A percentile compares a stretch with the other conserved stretches of the same genome.
Conservation (phyloP, 2,797 vertebrate genomes). For the Tangara arthus region DNA sequence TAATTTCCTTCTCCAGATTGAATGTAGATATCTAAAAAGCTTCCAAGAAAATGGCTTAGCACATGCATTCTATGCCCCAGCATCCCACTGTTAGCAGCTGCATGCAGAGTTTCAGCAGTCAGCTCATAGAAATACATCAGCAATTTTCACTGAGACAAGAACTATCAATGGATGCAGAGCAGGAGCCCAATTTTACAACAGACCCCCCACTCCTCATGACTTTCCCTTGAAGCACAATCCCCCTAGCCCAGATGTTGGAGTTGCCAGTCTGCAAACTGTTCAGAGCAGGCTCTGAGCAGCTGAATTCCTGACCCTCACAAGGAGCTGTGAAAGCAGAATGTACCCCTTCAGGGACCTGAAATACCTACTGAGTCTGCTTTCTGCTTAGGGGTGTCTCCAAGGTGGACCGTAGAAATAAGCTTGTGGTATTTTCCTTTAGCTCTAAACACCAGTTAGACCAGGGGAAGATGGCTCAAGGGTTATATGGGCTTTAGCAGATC, state of each 20-base stretch:
- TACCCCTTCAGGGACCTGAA: neutral
- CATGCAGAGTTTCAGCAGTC: neutral
- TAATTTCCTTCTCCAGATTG: neutral
- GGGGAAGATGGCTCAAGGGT: neutral
- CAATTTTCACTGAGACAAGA: neutral
- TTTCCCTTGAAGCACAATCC: neutral
- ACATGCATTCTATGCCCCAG: neutral
- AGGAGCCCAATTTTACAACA: neutral
- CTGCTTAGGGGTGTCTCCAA: neutral
- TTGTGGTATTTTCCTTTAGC: neutral
- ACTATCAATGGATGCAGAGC: neutral
- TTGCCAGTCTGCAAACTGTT: neutral
- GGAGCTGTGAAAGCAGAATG: neutral
- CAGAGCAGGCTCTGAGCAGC: neutral
- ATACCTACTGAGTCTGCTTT: neutral
- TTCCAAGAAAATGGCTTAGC: neutral
- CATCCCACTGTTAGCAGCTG: constrained; percentile 10
- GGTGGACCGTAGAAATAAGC: neutral
- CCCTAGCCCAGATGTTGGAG: neutral
- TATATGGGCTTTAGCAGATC: neutral
- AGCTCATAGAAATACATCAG: neutral
- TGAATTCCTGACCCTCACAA: neutral
- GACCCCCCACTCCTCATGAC: accelerated
- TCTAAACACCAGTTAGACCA: neutral
- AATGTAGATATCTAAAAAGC: neutral